phyloP scores from a whole-genome alignment of 2,113 vertebrate genomes.

The Phrynosoma platyrhinos region DNA sequence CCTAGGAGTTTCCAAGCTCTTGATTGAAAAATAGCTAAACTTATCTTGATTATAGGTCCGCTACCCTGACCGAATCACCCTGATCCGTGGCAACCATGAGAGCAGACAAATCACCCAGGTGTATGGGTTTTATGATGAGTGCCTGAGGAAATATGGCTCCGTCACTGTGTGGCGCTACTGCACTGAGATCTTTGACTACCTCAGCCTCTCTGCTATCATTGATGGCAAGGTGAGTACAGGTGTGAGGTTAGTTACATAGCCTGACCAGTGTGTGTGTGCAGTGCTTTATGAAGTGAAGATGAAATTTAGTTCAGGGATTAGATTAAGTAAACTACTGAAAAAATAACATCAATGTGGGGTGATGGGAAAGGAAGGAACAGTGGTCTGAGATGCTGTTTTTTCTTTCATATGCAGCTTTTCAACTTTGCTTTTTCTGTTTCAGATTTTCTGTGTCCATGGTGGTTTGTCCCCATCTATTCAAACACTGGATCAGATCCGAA shows the following conservation, averaged over 20 bases:
- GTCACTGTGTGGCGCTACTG: slow-evolving; percentile 97
- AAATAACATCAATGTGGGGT: not conserved
- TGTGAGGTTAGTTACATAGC: not conserved
- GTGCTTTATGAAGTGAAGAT: not conserved
- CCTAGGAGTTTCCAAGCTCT: no score
- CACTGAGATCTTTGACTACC: slow-evolving; percentile 97
- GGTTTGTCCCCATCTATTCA: slow-evolving; percentile 95
- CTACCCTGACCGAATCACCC: slow-evolving; percentile 93
- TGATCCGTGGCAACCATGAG: slow-evolving; percentile 93
- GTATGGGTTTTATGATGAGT: slow-evolving; percentile 96
- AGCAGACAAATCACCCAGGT: slow-evolving; percentile 81
- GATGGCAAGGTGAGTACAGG: slow-evolving; percentile 87
- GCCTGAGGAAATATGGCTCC: slow-evolving; percentile 93
- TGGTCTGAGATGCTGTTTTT: not conserved
- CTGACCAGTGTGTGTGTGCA: not conserved
- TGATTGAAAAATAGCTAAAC: not conserved
- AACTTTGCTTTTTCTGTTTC: not conserved
- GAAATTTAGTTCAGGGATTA: not conserved
- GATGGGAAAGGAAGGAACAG: not conserved
- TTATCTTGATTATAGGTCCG: slow-evolving; percentile 81
- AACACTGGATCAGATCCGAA: slow-evolving; percentile 95
- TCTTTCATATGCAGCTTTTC: not conserved
- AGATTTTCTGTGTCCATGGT: slow-evolving; percentile 91
- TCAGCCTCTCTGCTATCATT: slow-evolving; percentile 95
- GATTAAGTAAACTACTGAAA: not conserved